A percentile compares a stretch with the other conserved stretches of the same genome.
These are phyloP conservation scores for Agelaius tricolor DNA, from an alignment of 2,113 vertebrate genomes.

Conservation along the genomic window DNA sequence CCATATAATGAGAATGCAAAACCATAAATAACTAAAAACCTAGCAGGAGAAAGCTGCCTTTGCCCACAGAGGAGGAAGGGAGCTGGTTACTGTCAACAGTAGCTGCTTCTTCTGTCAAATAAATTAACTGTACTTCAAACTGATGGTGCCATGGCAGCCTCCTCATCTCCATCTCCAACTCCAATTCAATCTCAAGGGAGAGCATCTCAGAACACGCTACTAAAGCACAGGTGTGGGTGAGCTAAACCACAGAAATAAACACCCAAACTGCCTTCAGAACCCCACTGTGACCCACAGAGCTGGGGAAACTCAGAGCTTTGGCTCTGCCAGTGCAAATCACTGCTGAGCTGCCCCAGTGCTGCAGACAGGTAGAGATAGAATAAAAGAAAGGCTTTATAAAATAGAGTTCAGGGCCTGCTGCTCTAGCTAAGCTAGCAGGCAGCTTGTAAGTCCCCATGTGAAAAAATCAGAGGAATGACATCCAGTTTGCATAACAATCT, in stretches of 20 bases:
- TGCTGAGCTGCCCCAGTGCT: background rate
- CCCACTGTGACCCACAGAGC: background rate
- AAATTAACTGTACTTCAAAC: slow-evolving; percentile 15
- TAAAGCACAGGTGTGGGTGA: background rate
- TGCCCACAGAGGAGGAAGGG: background rate
- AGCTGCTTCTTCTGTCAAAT: slow-evolving; percentile 1
- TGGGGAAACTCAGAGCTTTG: background rate
- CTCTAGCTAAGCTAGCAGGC: background rate
- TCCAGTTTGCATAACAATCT: background rate
- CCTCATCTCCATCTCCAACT: background rate
- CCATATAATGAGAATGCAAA: background rate
- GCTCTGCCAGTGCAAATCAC: rapidly evolving
- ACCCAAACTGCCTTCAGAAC: background rate
- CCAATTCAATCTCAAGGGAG: background rate
- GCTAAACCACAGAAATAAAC: background rate
- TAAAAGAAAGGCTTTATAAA: background rate
- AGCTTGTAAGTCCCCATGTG: background rate
- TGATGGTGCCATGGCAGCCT: background rate
- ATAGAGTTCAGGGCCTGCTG: background rate
- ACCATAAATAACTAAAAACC: background rate
- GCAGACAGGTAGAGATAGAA: background rate
- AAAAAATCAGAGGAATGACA: background rate
- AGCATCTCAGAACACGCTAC: background rate
- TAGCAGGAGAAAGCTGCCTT: background rate
- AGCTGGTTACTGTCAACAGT: background rate